These are phyloP conservation scores for Meghimatium bilineatum DNA, from an alignment of 2,888 invertebrate genomes.

Conservation along the genomic window DNA sequence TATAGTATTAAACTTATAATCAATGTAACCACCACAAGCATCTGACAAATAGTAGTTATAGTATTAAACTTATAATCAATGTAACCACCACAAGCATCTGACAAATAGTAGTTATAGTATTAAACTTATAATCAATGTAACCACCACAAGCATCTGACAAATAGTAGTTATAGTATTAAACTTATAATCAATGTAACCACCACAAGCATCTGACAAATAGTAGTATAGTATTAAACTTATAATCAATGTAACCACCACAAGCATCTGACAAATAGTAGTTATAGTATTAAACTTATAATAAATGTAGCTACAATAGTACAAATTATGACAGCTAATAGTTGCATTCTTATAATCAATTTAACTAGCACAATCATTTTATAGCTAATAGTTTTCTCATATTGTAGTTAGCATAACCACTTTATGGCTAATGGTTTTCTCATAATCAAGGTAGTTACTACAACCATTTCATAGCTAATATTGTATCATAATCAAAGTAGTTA, in stretches of 20 bases:
- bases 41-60: too few relatives aligned
- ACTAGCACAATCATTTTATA: conserved; percentile 94
- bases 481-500: conserved; percentile 88
- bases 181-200: conserved; percentile 88
- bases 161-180: too few relatives aligned
- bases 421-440: too few relatives aligned
- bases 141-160: conserved; percentile 94
- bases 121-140: conserved; percentile 90
- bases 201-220: conserved; percentile 92
- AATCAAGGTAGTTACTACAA: too few relatives aligned
- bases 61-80: conserved; percentile 93
- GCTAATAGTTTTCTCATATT: too few relatives aligned
- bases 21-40: conserved; percentile 94
- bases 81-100: conserved; percentile 96
- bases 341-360: conserved; percentile 91
- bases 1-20: conserved; percentile 92
- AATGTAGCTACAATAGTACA: conserved; percentile 93
- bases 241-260: conserved; percentile 92
- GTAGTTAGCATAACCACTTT: too few relatives aligned
- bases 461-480: too few relatives aligned
- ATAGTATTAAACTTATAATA: conserved; percentile 93
- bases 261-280: conserved; percentile 92
- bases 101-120: conserved; percentile 96
- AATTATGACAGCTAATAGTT: conserved; percentile 92
- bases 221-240: too few relatives aligned